Base-by-base conservation (phyloP, 2,113 vertebrate species). In the Poeciliopsis occidentalis region DNA sequence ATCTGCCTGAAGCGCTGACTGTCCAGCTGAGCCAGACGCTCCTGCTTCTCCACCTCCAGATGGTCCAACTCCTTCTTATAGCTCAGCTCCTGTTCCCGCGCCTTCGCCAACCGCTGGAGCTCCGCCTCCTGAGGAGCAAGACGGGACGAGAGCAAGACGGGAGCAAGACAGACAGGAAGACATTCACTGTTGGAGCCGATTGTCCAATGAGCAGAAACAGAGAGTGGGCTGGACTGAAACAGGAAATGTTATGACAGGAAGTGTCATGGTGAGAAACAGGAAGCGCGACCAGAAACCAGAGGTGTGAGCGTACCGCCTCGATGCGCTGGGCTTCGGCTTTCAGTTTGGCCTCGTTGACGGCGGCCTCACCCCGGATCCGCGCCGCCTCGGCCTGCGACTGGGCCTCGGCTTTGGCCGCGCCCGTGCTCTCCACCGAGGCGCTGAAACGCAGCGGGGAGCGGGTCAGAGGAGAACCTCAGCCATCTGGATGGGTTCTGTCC, bases 291-390 rank as follows among this genome's bases (percentile, higher is more conserved):
- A 17, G 57, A 15, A 44, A 44, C 34, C 64, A 64, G 66, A 69
- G 15, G 54, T 41, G 1, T 8, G 8, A 15, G 72, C 70, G 3
- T 75, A 95, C 90, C 12, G 95, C 95, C 78, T 97, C 96, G 1
- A 97, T 97, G 73, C 82, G 91, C 79, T 94, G 89, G 1, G 96
- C 96, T 67, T 97, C 93, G 0, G 94, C 94, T 78, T 95, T 96
- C 71, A 97, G 94, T 64, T 92, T 96, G 90, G 97, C 97, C 88
- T 97, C 96, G 0, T 92, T 85, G 29, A 98, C 95, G 0, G 96
- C 95, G 0, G 96, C 96, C 77, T 98, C 95, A 0, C 96, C 96
- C 67, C 97, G 95, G 6, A 98, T 97, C 39, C 94, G 94, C 0
- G 95, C 95, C 0, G 96, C 95, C 82, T 98, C 96, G 0, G 95